These are phyloP conservation scores for Xiphias gladius DNA, from an alignment of 2,113 vertebrate species.

Conservation along the genomic window DNA sequence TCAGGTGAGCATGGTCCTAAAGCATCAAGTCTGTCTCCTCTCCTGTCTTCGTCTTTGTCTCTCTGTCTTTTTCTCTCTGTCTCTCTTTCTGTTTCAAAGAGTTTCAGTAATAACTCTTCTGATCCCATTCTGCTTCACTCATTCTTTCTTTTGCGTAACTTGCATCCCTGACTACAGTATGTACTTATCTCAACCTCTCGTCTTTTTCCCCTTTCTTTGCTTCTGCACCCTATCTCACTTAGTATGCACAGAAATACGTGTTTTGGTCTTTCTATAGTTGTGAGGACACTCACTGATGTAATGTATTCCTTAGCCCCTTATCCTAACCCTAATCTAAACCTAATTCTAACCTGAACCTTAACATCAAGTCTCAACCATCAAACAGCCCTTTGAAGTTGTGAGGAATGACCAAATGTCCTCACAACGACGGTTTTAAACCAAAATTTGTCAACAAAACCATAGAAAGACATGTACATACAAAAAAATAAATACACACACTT, in stretches of 20 bases:
- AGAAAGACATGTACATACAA: too few species aligned
- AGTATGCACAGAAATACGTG: not conserved
- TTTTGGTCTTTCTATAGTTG: too few species aligned
- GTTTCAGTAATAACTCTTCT: conserved; percentile 54
- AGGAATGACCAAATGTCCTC: too few species aligned
- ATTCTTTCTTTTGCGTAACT: conserved; percentile 40
- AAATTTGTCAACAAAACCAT: too few species aligned
- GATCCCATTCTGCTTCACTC: conserved; percentile 41
- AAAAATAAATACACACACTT: not conserved
- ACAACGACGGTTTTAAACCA: too few species aligned
- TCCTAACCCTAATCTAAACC: not conserved
- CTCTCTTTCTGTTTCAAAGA: conserved; percentile 47
- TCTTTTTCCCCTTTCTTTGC: conserved; percentile 1
- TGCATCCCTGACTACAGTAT: conserved; percentile 31
- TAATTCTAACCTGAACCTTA: too few species aligned
- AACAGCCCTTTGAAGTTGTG: too few species aligned
- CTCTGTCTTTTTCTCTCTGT: conserved; percentile 22
- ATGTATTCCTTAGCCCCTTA: too few species aligned
- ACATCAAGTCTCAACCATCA: too few species aligned
- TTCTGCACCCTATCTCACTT: not conserved
- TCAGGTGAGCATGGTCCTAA: conserved; percentile 79
- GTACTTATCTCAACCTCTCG: conserved; percentile 19
- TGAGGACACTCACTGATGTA: too few species aligned
- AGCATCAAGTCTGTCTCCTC: conserved; percentile 33
- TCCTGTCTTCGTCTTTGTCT: conserved; percentile 22